Base-by-base conservation (phyloP, 2,797 vertebrate genomes). In the Enteromius argenteus region DNA sequence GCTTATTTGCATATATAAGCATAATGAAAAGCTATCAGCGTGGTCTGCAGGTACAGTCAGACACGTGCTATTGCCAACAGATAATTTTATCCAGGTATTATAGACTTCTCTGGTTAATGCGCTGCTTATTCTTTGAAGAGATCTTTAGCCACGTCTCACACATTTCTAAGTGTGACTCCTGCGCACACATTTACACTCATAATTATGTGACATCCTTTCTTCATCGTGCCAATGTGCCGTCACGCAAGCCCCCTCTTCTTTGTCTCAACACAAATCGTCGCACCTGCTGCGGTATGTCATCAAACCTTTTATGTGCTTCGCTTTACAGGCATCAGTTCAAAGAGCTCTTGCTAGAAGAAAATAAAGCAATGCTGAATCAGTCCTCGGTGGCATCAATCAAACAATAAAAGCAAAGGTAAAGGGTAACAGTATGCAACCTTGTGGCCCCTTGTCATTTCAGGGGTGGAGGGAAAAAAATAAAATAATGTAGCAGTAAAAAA, bases 381-480 rank as follows among this genome's bases (percentile, higher is more conserved):
- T 44, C 64, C 58, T 42, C 14, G 3, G 30, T 35, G 44, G 46
- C 79, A 73, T 85, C 73, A 81, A 84, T 81, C 73, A 83, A 79
- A 85, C 49, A 56, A 66, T 73, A 73, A 78, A 86, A 42, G 30
- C 67, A 58, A 56, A 85, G 60, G 35, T 56, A 73, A 77, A 84
- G 62, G 58, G 23, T 35, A 73, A 78, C 56, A 32, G 17, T 60
- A 32, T 74, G 49, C n/a, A 46, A 56, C 49, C 49, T 62, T 42
- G 2, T 37, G 79, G 11, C 51, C 72, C 6, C 49, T 21, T 67
- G 44, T 81, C 75, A 51, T 81, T 80, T 75, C 66, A 49, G 58
- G 23, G 66, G 32, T 5, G 71, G 14, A 53, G 56, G 60, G 13
- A 51, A 27, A 81, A 35, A 80, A 72, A 72, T 23, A 76, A 58